Evolutionary conservation across 2,888 invertebrate species (phyloP).

Genomic region (Athalia rosae): DNA sequence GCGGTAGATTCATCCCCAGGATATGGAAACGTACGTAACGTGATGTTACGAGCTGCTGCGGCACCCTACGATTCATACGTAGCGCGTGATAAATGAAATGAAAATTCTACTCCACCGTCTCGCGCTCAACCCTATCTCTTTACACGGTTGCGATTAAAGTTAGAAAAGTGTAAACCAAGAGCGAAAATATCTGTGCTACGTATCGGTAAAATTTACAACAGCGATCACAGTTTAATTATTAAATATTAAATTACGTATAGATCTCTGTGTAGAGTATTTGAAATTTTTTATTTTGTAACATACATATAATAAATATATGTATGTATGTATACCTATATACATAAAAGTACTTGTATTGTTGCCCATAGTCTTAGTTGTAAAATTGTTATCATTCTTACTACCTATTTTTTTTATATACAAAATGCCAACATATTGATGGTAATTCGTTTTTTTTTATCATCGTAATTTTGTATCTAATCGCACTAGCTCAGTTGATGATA

Average conservation of each 20-base stretch:
- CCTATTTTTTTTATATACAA: no score
- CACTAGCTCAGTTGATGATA: not conserved
- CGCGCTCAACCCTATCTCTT: not conserved
- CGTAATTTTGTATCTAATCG: not conserved
- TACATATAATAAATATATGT: not conserved
- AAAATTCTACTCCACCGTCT: not conserved
- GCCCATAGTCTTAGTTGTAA: no score
- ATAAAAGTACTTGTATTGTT: not conserved
- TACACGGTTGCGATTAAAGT: slow-evolving; percentile 7
- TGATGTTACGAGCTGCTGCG: no score
- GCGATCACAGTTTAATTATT: slow-evolving; percentile 13
- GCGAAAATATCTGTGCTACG: slow-evolving; percentile 31
- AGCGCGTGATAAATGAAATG: no score
- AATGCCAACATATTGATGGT: no score
- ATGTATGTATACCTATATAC: slow-evolving; percentile 10
- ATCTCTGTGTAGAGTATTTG: slow-evolving; percentile 23
- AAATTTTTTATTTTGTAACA: not conserved
- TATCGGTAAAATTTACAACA: slow-evolving; percentile 12
- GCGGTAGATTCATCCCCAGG: no score
- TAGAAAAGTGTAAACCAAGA: slow-evolving; percentile 19
- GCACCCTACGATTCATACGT: no score
- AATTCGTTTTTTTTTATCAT: no score
- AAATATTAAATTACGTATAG: no score
- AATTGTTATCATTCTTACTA: no score
- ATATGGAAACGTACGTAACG: no score